A percentile compares a stretch with the other conserved stretches of the same genome.
Conservation (phyloP, 2,113 vertebrate genomes). For the Strigops habroptila region DNA sequence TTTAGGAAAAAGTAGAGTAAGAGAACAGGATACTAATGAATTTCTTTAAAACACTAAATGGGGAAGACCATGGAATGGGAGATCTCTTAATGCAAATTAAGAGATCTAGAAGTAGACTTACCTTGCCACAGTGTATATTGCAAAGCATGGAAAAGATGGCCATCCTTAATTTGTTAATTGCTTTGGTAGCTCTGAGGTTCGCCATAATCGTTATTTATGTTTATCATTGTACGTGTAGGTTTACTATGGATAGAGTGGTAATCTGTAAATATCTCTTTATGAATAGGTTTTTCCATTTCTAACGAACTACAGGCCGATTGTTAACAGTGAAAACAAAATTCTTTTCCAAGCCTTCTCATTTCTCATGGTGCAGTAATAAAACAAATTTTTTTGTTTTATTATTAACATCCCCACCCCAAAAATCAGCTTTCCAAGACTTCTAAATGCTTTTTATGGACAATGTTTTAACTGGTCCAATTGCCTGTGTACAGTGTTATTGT, state of each 20-base stretch:
- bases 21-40: background rate
- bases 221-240: background rate
- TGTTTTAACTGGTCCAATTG: background rate
- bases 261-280: background rate
- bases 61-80: background rate
- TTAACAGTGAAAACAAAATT: background rate
- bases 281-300: background rate
- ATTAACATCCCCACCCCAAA: background rate
- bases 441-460: background rate
- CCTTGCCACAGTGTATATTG: background rate
- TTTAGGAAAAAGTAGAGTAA: background rate
- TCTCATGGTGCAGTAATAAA: background rate
- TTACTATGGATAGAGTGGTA: background rate
- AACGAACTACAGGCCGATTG: background rate
- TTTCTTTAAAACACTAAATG: background rate
- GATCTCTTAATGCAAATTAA: background rate
- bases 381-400: no score
- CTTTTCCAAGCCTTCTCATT: background rate
- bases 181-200: background rate
- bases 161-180: background rate
- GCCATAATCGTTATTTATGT: background rate
- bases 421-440: background rate
- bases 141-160: background rate
- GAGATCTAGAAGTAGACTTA: background rate
- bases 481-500: background rate